Evolutionary conservation across 2,888 invertebrate genomes (phyloP), one percentile per base, ranked within the genome.

Genomic region (Zygaena filipendulae): DNA sequence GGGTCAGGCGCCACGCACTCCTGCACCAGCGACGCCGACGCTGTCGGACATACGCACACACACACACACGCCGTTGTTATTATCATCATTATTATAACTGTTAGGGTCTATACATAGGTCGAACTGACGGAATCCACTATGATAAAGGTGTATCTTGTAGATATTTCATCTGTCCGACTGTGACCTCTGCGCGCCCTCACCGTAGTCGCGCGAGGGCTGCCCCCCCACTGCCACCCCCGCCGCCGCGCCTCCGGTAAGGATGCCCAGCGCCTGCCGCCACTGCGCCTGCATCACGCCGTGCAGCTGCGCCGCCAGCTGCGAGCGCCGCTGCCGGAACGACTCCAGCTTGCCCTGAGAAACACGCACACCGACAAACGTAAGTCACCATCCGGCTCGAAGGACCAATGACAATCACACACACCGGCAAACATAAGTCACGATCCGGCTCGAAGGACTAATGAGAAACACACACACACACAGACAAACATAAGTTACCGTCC

Each of bases 261-360:
- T 88, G 43, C 81, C 82, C 18, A 91, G 61, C 2, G 91, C 90
- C 54, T 91, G 89, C 19, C 86, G 80, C 91, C 91, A 91, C 55
- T 92, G 91, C 5, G 84, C 81, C 64, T 92, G 88, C 91, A 92
- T 91, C 1, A 90, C 85, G 35, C 80, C 81, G 57, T 91, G 90
- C 35, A 92, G 67, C 51, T 90, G 87, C 32, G 88, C 82, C 2
- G 90, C 91, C 23, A 91, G 80, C 46, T 87, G 84, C 0, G 84
- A 83, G 49, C 88, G 86, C 2, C 75, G 68, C 2, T 67, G 64
- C 0, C 70, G 59, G 48, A 66, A 67, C 16, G 62, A 52, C 16
- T 70, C 67, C 39, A 82, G 29, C 31, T 80, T 79, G 25, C 52
- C 64, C 79, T 80, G 45, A 0, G 29, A 38, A 13, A 11, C 9